These are phyloP conservation scores for Azemiops feae DNA, from an alignment of 2,113 vertebrate species.

Conservation along the genomic window DNA sequence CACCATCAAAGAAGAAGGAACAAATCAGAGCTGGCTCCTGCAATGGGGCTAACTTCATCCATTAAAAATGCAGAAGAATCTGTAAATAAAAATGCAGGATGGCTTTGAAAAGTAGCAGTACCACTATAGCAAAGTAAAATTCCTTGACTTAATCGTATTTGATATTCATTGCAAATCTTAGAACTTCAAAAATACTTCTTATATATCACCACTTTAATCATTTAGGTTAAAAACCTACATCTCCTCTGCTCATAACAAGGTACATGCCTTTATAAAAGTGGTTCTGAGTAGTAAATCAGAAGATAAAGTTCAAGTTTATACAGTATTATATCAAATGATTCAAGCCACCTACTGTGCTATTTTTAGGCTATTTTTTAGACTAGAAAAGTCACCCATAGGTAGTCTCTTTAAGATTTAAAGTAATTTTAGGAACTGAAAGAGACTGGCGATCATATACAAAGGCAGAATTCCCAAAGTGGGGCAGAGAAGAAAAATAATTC, in stretches of 20 bases:
- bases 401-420: slow-evolving; percentile 15
- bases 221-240: not conserved
- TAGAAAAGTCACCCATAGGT: not conserved
- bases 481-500: not conserved
- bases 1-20: slow-evolving; percentile 7
- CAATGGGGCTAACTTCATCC: slow-evolving; percentile 6
- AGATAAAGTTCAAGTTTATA: slow-evolving; percentile 15
- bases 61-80: not conserved
- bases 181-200: not conserved
- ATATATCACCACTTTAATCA: not conserved
- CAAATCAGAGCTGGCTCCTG: slow-evolving; percentile 8
- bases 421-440: not conserved
- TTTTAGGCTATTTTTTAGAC: not conserved
- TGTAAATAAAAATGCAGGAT: slow-evolving; percentile 22
- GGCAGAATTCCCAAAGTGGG: not conserved
- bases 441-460: not conserved
- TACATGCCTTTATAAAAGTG: not conserved
- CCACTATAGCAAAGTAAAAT: not conserved
- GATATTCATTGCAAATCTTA: slow-evolving; percentile 18
- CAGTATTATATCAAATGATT: not conserved
- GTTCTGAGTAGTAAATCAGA: slow-evolving; percentile 1
- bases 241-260: not conserved
- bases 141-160: slow-evolving; percentile 3
- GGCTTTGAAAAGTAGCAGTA: not conserved
- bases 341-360: not conserved